Percentiles rank a stretch among this genome's conserved stretches.
phyloP scores from a whole-genome alignment of 2,888 invertebrate genomes.

The Scaptomyza cyrtandrae region DNA sequence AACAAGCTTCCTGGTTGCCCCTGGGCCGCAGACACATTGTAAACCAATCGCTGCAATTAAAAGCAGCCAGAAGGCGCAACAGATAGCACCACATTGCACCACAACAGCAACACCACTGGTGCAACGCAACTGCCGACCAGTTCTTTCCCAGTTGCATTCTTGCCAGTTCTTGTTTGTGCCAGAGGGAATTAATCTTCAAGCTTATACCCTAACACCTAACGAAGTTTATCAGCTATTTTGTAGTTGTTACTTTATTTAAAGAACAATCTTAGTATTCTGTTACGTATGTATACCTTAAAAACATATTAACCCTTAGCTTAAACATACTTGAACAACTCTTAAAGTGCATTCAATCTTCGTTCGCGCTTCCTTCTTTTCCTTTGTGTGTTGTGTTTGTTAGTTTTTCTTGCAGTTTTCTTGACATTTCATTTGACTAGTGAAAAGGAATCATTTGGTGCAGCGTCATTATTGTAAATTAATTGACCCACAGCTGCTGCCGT shows the following conservation, averaged over 20 bases:
- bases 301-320: too few relatives aligned
- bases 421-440: constrained; percentile 36
- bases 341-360: constrained; percentile 4
- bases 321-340: neutral
- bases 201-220: constrained; percentile 24
- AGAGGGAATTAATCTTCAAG: constrained; percentile 49
- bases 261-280: too few relatives aligned
- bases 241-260: too few relatives aligned
- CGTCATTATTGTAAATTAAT: constrained; percentile 15
- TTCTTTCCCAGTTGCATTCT: constrained; percentile 57
- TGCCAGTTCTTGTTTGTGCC: constrained; percentile 26
- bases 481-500: constrained; percentile 38
- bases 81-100: constrained; percentile 31
- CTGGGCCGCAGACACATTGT: constrained; percentile 55
- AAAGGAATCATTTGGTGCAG: neutral
- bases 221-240: neutral
- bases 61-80: constrained; percentile 60
- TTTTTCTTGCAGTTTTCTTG: constrained; percentile 21
- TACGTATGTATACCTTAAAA: too few relatives aligned
- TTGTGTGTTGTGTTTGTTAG: neutral
- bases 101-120: constrained; percentile 4
- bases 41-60: constrained; percentile 73
- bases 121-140: constrained; percentile 54
- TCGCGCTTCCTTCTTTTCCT: neutral
- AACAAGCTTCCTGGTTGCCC: constrained; percentile 70